These are phyloP conservation scores for Thalassoma bifasciatum DNA, from an alignment of 2,113 vertebrate species.

Conservation along the genomic window DNA sequence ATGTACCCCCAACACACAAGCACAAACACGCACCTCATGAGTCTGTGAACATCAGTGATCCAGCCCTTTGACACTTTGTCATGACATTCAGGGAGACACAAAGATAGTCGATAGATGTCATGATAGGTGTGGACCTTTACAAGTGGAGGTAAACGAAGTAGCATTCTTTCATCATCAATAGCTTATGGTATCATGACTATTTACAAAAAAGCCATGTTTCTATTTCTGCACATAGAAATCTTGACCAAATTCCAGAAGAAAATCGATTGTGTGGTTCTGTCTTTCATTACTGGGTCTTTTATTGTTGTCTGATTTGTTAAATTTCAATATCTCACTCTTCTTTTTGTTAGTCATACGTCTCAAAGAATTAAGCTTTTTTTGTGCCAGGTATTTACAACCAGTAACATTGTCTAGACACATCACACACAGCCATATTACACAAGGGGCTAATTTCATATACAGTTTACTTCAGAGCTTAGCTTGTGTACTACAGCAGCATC, in stretches of 20 bases:
- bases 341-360: conserved; percentile 9
- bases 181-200: conserved; percentile 30
- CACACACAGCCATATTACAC: conserved; percentile 25
- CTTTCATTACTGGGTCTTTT: conserved; percentile 23
- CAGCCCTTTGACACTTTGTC: conserved; percentile 31
- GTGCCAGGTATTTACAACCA: conserved; percentile 20
- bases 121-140: conserved; percentile 46
- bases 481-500: conserved; percentile 19
- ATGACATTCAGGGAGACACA: conserved; percentile 62
- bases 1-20: neutral
- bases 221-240: neutral
- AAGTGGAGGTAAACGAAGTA: conserved; percentile 30
- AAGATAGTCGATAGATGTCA: conserved; percentile 53
- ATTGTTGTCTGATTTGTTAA: conserved; percentile 19
- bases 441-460: conserved; percentile 26
- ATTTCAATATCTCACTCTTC: conserved; percentile 12
- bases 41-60: conserved; percentile 22
- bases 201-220: conserved; percentile 58
- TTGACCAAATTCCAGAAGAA: conserved; percentile 9
- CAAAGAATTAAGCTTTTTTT: conserved; percentile 6
- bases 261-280: conserved; percentile 10
- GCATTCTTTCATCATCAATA: conserved; percentile 38
- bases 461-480: conserved; percentile 32
- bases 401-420: conserved; percentile 38
- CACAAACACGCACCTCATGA: conserved; percentile 18